These are phyloP conservation scores for Ephialtes manifestator DNA, from an alignment of 2,888 invertebrate species.

Conservation along the genomic window DNA sequence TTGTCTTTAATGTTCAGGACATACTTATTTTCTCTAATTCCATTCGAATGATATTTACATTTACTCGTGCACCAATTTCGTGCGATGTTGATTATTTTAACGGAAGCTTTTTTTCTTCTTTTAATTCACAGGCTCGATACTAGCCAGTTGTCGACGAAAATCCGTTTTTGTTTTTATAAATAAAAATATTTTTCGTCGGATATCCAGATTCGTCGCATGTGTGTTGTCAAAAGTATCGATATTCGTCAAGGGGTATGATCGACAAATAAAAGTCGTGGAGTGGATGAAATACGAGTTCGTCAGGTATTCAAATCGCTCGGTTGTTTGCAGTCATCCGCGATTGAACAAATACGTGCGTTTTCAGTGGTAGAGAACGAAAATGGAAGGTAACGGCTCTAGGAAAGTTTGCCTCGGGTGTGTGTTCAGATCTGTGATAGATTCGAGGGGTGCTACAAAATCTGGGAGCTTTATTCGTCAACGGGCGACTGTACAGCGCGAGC, in stretches of 20 bases:
- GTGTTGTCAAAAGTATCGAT: conserved; percentile 12
- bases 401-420: conserved; percentile 7
- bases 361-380: not conserved
- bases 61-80: not conserved
- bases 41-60: not conserved
- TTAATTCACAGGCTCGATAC: not conserved
- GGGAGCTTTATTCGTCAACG: conserved; percentile 47
- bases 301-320: conserved; percentile 56
- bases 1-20: conserved; percentile 77
- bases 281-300: conserved; percentile 44
- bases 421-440: not conserved
- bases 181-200: not conserved
- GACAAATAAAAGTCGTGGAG: conserved; percentile 2
- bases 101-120: no score
- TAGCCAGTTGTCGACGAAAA: not conserved
- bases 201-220: not conserved
- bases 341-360: conserved; percentile 31
- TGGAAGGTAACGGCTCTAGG: conserved; percentile 23
- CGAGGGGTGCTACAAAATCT: conserved; percentile 11
- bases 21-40: conserved; percentile 15
- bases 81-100: not conserved
- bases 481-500: conserved; percentile 70
- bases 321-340: conserved; percentile 34
- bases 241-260: conserved; percentile 2
- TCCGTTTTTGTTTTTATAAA: not conserved